Percentiles rank a stretch among this genome's conserved stretches.
phyloP scores from a whole-genome alignment of 2,113 vertebrate genomes.

The Murina feae region DNA sequence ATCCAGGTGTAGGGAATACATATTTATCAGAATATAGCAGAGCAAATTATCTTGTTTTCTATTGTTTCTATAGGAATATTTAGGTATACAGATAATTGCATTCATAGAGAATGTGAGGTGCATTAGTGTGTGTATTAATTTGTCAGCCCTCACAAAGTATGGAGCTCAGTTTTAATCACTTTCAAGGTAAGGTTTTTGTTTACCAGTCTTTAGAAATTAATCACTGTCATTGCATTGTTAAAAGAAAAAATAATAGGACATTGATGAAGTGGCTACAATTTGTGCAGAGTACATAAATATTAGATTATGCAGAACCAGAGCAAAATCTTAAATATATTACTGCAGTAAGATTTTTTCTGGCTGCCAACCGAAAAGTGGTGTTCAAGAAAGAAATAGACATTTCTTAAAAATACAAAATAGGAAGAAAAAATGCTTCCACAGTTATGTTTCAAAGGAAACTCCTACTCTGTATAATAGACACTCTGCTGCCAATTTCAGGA shows the following conservation, averaged over 20 bases:
- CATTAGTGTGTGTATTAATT: not conserved
- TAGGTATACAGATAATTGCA: not conserved
- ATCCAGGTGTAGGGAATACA: not conserved
- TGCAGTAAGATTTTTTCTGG: constrained; percentile 28
- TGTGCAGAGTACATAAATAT: constrained; percentile 80
- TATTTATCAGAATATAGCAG: not conserved
- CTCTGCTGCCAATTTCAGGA: not conserved
- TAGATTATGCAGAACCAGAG: constrained; percentile 75
- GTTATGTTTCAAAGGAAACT: constrained; percentile 38
- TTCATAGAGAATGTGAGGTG: not conserved
- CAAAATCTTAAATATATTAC: constrained; percentile 60
- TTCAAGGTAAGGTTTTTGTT: constrained; percentile 79
- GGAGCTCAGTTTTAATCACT: constrained; percentile 75
- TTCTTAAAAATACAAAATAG: constrained; percentile 44
- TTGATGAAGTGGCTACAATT: constrained; percentile 83
- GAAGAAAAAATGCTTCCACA: not conserved
- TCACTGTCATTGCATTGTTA: constrained; percentile 81
- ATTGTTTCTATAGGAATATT: constrained; percentile 46
- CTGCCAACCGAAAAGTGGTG: constrained; percentile 26
- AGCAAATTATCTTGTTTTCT: not conserved
- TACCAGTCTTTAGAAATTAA: constrained; percentile 83
- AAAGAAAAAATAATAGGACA: constrained; percentile 83
- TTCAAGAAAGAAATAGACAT: constrained; percentile 44
- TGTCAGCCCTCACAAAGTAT: constrained; percentile 49
- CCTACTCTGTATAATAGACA: not conserved